A percentile compares a stretch with the other conserved stretches of the same genome.
phyloP scores from a whole-genome alignment of 2,888 invertebrate genomes.

The Opisthograptis luteolata region DNA sequence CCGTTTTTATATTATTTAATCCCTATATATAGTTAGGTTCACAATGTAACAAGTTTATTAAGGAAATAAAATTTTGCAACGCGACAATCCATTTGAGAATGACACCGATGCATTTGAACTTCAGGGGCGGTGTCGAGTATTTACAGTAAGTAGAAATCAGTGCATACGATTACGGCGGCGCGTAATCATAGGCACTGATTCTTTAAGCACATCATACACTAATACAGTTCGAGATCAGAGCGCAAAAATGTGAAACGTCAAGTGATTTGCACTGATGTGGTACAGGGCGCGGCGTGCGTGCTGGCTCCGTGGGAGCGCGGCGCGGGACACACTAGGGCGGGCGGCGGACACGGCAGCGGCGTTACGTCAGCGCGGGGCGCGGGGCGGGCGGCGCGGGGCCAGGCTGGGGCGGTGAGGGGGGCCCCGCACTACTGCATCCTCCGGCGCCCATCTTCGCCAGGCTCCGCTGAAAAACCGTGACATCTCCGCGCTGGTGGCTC shows the following conservation, averaged over 20 bases:
- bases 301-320: slow-evolving; percentile 75
- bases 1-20: slow-evolving; percentile 14
- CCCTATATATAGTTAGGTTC: no score
- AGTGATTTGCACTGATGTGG: slow-evolving; percentile 74
- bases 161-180: slow-evolving; percentile 42
- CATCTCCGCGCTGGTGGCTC: slow-evolving; percentile 61
- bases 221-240: slow-evolving; percentile 65
- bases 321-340: slow-evolving; percentile 82
- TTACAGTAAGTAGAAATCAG: slow-evolving; percentile 43
- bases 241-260: slow-evolving; percentile 75
- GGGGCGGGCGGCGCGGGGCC: slow-evolving; percentile 48
- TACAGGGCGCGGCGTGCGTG: slow-evolving; percentile 70
- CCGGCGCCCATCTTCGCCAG: slow-evolving; percentile 71
- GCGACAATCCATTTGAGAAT: slow-evolving; percentile 70
- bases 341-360: slow-evolving; percentile 76
- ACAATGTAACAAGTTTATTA: slow-evolving; percentile 37
- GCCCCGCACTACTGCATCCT: slow-evolving; percentile 80
- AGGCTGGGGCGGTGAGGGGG: slow-evolving; percentile 42
- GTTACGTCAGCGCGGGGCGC: slow-evolving; percentile 80
- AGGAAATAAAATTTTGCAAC: slow-evolving; percentile 65
- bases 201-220: slow-evolving; percentile 73
- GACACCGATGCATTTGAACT: slow-evolving; percentile 74
- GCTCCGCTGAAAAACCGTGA: slow-evolving; percentile 74
- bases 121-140: slow-evolving; percentile 66
- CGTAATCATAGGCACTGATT: slow-evolving; percentile 60